These are phyloP conservation scores for Sparidentex hasta DNA, from an alignment of 2,797 vertebrate genomes.

Conservation along the genomic window DNA sequence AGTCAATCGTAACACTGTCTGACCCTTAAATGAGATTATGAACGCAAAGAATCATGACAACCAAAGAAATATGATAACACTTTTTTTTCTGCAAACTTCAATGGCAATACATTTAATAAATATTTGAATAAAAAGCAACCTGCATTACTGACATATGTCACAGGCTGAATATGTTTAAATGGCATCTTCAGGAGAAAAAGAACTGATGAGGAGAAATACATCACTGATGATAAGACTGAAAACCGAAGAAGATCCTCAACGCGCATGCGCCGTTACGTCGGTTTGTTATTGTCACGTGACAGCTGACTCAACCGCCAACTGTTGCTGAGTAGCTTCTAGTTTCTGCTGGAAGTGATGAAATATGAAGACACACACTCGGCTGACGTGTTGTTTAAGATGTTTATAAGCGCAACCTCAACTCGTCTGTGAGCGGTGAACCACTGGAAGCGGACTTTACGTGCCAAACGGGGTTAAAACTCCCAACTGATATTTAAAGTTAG, in stretches of 20 bases:
- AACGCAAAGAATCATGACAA: too few species aligned
- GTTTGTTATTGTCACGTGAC: constrained; percentile 60
- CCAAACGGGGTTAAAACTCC: not conserved
- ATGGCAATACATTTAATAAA: too few species aligned
- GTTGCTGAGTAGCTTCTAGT: not conserved
- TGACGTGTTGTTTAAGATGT: not conserved
- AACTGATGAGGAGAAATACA: too few species aligned
- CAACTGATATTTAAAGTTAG: not conserved
- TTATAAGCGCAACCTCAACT: fast-evolving
- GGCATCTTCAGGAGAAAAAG: too few species aligned
- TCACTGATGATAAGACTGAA: too few species aligned
- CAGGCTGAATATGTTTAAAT: too few species aligned
- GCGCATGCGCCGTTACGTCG: constrained; percentile 17
- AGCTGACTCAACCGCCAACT: fast-evolving
- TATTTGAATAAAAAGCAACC: too few species aligned
- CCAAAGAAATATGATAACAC: too few species aligned
- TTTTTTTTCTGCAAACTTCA: too few species aligned
- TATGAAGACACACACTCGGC: not conserved
- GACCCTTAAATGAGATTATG: too few species aligned
- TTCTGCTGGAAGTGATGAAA: constrained; percentile 44
- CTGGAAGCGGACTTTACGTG: not conserved
- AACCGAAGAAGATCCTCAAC: not conserved
- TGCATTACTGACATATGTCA: too few species aligned
- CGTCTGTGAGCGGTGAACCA: fast-evolving
- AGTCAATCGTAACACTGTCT: too few species aligned